Evolutionary conservation across 30 jellyfish, hydroid and myxozoan species (phyloP), one percentile per base, ranked within the genome.

Genomic region (Cassiopea andromeda): DNA sequence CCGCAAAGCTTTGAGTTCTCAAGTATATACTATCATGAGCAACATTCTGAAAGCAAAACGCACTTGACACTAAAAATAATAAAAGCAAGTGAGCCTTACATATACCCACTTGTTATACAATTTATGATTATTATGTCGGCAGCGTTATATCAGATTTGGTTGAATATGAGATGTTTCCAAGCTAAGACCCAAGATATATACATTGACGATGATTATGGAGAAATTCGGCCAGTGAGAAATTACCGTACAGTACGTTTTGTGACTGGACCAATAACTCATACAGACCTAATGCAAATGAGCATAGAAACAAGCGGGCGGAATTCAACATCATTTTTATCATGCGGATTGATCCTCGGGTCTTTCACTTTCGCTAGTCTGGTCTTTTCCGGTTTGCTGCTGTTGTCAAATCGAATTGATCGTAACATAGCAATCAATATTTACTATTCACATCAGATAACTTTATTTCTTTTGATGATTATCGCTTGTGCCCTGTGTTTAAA

Each of bases 161-260:
- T 89, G 58, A 82, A 82, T 49, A 77, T 89, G 91, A 92, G 96
- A 10, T 17, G 87, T 72, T 85, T 89, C 58, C 59, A 80, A 2
- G 80, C 85, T 13, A 85, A 61, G 73, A 74, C 79, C 7, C 96
- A 89, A 47, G 96, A 89, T 60, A 89, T 89, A 16, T 89, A 89
- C 77, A 89, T 89, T 19, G 96, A 89, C 64, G 96, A 89, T 73
- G 96, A 89, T 66, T 89, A 89, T 59, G 68, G 79, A 69, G 96
- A 89, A 50, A 59, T 82, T 73, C 69, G 92, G 48, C 48, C 92
- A 17, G 14, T 61, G 17, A 81, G 73, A 48, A 86, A 66, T 45
- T 57, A 14, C 17, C 73, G 82, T 38, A 87, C 94, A 18, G 73
- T 60, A 16, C 90, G 94, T 10, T 87, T 77, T 58, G 82, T 87